These are phyloP conservation scores for Cecidostiba fungosa DNA, from an alignment of 2,888 invertebrate genomes.

Conservation along the genomic window DNA sequence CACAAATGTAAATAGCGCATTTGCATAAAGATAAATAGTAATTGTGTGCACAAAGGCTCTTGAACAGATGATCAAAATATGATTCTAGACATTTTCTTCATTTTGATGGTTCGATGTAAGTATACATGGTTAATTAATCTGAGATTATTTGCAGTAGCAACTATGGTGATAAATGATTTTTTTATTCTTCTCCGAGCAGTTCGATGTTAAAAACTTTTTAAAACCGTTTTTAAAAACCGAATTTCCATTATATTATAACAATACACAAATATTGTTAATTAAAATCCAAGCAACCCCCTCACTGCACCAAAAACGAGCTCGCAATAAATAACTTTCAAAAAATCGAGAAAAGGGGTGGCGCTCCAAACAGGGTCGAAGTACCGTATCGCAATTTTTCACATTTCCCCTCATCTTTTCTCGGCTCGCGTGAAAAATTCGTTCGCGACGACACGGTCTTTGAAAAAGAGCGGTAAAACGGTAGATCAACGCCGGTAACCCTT, in stretches of 20 bases:
- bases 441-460: background rate
- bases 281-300: background rate
- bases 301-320: background rate
- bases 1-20: background rate
- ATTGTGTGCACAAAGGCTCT: too few relatives aligned
- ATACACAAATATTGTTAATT: background rate
- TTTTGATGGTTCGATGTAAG: too few relatives aligned
- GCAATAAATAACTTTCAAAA: slow-evolving; percentile 39
- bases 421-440: slow-evolving; percentile 68
- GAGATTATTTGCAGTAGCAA: too few relatives aligned
- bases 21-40: slow-evolving; percentile 16
- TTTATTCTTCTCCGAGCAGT: too few relatives aligned
- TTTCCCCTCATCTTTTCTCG: background rate
- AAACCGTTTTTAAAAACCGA: too few relatives aligned
- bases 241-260: too few relatives aligned
- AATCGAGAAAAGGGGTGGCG: background rate
- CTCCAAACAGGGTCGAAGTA: background rate
- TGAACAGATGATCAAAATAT: too few relatives aligned
- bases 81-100: too few relatives aligned
- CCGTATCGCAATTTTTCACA: slow-evolving; percentile 60
- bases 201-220: too few relatives aligned
- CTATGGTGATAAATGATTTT: too few relatives aligned
- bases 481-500: slow-evolving; percentile 52
- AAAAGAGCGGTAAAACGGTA: slow-evolving; percentile 29
- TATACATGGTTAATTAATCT: too few relatives aligned